Conservation (phyloP, 2,797 vertebrate genomes). For the Phyllotis vaccarum region DNA sequence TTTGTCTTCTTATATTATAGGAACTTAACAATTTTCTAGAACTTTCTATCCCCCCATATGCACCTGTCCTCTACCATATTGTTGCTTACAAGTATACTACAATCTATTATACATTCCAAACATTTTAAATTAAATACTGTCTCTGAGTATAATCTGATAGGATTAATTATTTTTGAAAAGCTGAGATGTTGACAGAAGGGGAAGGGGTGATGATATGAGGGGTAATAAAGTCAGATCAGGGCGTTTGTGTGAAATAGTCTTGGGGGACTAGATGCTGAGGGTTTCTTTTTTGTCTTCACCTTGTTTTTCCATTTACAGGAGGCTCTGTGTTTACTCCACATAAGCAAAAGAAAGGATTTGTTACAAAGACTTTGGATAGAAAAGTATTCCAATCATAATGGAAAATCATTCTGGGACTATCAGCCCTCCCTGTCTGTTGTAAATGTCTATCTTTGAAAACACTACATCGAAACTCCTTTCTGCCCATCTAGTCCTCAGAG, state of each 20-base stretch:
- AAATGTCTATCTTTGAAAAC: constrained; percentile 21
- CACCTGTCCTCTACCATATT: not conserved
- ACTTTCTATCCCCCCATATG: not conserved
- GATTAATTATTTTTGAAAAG: constrained; percentile 35
- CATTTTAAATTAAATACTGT: constrained; percentile 37
- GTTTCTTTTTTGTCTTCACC: not conserved
- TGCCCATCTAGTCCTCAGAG: not conserved
- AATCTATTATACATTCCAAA: not conserved
- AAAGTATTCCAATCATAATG: not conserved
- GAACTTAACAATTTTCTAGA: not conserved
- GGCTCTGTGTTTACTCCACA: not conserved
- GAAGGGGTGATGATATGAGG: not conserved
- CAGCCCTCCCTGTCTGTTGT: not conserved
- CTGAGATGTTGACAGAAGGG: not conserved
- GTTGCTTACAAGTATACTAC: not conserved
- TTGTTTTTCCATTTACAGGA: constrained; percentile 38
- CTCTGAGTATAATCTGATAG: not conserved
- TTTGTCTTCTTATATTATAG: not conserved
- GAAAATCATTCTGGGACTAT: not conserved
- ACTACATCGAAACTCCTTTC: not conserved
- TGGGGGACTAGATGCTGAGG: not conserved
- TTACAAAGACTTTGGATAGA: not conserved
- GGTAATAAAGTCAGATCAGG: not conserved
- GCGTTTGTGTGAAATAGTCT: not conserved
- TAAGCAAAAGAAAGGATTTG: not conserved